A percentile compares a stretch with the other conserved stretches of the same genome.
These are phyloP conservation scores for Nothocercus julius DNA, from an alignment of 2,113 vertebrate genomes.

Conservation along the genomic window DNA sequence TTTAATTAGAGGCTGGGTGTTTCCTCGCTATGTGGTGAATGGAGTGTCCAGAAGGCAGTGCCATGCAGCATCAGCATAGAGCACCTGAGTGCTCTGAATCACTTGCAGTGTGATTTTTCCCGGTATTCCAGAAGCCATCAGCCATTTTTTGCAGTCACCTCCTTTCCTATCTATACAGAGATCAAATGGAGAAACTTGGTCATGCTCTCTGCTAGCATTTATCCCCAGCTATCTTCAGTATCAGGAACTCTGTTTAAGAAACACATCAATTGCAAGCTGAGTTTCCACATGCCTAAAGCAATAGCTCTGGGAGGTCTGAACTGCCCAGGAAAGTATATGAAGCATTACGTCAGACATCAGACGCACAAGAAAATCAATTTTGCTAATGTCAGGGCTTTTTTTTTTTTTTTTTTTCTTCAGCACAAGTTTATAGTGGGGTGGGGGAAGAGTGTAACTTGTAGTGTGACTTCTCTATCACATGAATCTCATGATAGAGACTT, in stretches of 20 bases:
- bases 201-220: constrained; percentile 6
- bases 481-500: background rate
- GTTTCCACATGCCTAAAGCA: background rate
- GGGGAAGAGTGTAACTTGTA: background rate
- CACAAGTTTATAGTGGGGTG: background rate
- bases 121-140: constrained; percentile 40
- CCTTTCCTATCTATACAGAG: background rate
- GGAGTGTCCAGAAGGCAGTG: background rate
- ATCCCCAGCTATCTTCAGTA: background rate
- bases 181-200: background rate
- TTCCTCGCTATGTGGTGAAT: background rate
- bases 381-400: background rate
- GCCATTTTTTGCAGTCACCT: background rate
- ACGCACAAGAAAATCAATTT: background rate
- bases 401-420: background rate
- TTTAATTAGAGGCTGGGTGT: background rate
- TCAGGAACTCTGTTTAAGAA: background rate
- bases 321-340: background rate
- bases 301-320: background rate
- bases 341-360: background rate
- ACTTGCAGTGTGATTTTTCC: background rate
- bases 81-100: background rate
- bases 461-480: fast-evolving
- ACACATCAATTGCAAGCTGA: background rate
- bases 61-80: background rate